Evolutionary conservation across 1,140 invertebrate species (phyloP).

Genomic region (Anagrus nilaparvatae): DNA sequence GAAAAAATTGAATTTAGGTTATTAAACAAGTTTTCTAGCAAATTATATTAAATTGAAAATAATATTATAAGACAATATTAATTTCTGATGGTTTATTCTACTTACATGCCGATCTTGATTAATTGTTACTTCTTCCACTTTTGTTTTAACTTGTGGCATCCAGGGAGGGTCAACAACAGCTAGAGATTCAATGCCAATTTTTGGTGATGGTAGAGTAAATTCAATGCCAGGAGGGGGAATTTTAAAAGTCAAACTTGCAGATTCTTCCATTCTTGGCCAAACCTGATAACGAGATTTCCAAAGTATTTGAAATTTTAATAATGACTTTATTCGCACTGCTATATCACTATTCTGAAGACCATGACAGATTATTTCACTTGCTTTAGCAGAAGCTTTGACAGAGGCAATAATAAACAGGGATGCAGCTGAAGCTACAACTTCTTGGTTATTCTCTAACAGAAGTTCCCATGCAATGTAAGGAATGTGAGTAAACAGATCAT

Average conservation of each 20-base stretch:
- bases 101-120: slow-evolving; percentile 95
- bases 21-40: too few species aligned
- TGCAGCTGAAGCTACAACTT: slow-evolving; percentile 70
- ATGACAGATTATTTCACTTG: slow-evolving; percentile 76
- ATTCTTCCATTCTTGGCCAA: slow-evolving; percentile 98
- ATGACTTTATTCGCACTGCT: slow-evolving; percentile 63
- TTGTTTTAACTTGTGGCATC: slow-evolving; percentile 95
- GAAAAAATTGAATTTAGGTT: too few species aligned
- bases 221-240: slow-evolving; percentile 97
- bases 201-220: slow-evolving; percentile 96
- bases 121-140: slow-evolving; percentile 98
- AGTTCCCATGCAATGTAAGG: slow-evolving; percentile 90
- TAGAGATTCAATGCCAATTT: slow-evolving; percentile 90
- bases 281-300: slow-evolving; percentile 98
- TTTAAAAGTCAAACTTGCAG: slow-evolving; percentile 89
- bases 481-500: slow-evolving; percentile 80
- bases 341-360: slow-evolving; percentile 77
- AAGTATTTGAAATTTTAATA: slow-evolving; percentile 84
- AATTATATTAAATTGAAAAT: too few species aligned
- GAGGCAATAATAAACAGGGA: slow-evolving; percentile 87
- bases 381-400: slow-evolving; percentile 78
- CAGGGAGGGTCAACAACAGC: slow-evolving; percentile 97
- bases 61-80: too few species aligned
- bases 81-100: slow-evolving; percentile 15
- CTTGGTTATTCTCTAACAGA: slow-evolving; percentile 69